Conservation (phyloP, 2,888 invertebrate species). For the Nomada lathburiana region DNA sequence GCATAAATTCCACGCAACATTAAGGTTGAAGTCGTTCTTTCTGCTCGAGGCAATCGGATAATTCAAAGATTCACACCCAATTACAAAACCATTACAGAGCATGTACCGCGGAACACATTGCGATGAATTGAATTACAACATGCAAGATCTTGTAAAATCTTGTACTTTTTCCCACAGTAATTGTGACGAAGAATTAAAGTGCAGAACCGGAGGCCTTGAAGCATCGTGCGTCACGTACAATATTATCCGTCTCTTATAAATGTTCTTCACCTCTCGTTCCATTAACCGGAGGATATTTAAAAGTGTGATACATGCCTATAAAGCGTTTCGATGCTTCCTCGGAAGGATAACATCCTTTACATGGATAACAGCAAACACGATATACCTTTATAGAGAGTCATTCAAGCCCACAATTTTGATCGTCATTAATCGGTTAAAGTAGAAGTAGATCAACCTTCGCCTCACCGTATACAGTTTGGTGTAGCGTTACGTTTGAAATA, state of each 20-base stretch:
- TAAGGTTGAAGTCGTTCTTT: neutral
- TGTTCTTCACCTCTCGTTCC: conserved; percentile 37
- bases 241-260: neutral
- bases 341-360: neutral
- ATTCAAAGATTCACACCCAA: neutral
- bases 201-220: conserved; percentile 2
- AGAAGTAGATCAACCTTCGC: neutral
- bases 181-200: conserved; percentile 18
- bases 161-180: neutral
- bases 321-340: neutral
- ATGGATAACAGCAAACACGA: neutral
- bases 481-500: neutral
- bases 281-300: conserved; percentile 24
- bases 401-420: neutral
- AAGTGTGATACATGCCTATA: neutral
- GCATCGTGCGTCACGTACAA: neutral
- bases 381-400: neutral
- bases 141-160: neutral
- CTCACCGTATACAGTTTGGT: too few relatives aligned
- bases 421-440: neutral
- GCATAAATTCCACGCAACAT: neutral
- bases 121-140: neutral
- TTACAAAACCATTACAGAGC: neutral
- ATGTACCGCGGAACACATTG: neutral
- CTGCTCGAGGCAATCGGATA: neutral